Percentiles rank a stretch among this genome's conserved stretches.
Conservation (phyloP, 2,888 invertebrate genomes). For the Nowickia ferox region DNA sequence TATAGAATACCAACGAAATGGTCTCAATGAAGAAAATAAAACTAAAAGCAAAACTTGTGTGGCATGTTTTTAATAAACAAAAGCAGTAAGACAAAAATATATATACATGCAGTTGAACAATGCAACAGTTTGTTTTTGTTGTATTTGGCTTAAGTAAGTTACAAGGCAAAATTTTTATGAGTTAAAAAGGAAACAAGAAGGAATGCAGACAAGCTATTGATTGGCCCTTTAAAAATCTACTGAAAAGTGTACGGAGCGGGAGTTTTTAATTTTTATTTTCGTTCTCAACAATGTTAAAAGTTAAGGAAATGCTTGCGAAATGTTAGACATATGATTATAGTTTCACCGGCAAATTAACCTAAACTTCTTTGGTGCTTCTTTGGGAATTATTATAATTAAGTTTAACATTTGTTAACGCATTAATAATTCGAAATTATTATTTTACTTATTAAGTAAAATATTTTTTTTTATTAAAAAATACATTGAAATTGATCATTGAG, state of each 20-base stretch:
- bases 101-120: constrained; percentile 27
- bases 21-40: constrained; percentile 31
- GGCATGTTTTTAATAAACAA: constrained; percentile 30
- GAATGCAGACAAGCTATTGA: neutral
- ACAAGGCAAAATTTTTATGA: constrained; percentile 26
- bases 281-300: constrained; percentile 3
- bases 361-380: too few relatives aligned
- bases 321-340: too few relatives aligned
- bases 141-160: constrained; percentile 17
- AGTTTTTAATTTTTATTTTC: constrained; percentile 4
- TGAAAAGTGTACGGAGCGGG: neutral
- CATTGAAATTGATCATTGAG: too few relatives aligned
- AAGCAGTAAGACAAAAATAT: constrained; percentile 20
- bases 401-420: too few relatives aligned
- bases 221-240: constrained; percentile 4
- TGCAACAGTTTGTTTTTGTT: constrained; percentile 64
- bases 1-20: constrained; percentile 62
- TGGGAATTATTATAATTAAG: too few relatives aligned
- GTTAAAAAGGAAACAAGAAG: constrained; percentile 3
- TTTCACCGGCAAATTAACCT: too few relatives aligned
- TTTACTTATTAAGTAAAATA: too few relatives aligned
- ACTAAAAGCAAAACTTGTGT: constrained; percentile 37
- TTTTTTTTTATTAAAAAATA: too few relatives aligned
- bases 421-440: too few relatives aligned
- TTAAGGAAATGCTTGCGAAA: neutral